Percentiles rank a stretch among this genome's conserved stretches.
Conservation (phyloP, 1,140 invertebrate species). For the Solenopsis fugax region DNA sequence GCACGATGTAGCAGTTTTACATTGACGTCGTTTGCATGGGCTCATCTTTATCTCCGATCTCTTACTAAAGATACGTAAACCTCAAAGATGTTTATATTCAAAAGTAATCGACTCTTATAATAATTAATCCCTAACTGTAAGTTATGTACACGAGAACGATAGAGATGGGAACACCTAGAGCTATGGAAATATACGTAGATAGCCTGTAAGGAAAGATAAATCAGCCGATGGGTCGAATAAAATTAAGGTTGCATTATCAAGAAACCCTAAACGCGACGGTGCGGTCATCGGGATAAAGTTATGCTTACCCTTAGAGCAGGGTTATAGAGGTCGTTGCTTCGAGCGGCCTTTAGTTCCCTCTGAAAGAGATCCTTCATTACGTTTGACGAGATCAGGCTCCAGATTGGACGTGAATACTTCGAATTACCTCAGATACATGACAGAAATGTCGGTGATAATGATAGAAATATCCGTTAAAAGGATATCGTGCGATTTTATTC, state of each 20-base stretch:
- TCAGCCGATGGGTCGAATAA: conserved; percentile 18
- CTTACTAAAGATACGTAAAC: not conserved
- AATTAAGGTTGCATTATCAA: conserved; percentile 72
- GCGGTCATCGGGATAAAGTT: conserved; percentile 47
- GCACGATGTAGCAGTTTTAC: not conserved
- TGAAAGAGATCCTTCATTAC: conserved; percentile 42
- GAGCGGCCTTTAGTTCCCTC: not conserved
- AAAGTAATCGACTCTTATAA: not conserved
- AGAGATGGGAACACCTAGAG: not conserved
- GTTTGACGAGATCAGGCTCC: conserved; percentile 15
- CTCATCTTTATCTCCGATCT: not conserved
- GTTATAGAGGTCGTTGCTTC: conserved; percentile 38
- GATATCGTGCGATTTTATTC: conserved; percentile 14
- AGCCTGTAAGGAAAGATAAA: not conserved
- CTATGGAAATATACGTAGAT: not conserved
- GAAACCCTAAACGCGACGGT: conserved; percentile 12
- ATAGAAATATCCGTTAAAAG: conserved; percentile 17
- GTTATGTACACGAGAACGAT: not conserved
- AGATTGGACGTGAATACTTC: conserved; percentile 1
- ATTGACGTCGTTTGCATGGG: not conserved
- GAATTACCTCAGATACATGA: not conserved
- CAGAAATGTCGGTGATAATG: conserved; percentile 41
- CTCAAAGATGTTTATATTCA: not conserved
- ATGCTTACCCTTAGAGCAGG: conserved; percentile 18
- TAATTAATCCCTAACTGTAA: not conserved